These are phyloP conservation scores for Abrostola tripartita DNA, from an alignment of 2,888 invertebrate genomes.

Conservation along the genomic window DNA sequence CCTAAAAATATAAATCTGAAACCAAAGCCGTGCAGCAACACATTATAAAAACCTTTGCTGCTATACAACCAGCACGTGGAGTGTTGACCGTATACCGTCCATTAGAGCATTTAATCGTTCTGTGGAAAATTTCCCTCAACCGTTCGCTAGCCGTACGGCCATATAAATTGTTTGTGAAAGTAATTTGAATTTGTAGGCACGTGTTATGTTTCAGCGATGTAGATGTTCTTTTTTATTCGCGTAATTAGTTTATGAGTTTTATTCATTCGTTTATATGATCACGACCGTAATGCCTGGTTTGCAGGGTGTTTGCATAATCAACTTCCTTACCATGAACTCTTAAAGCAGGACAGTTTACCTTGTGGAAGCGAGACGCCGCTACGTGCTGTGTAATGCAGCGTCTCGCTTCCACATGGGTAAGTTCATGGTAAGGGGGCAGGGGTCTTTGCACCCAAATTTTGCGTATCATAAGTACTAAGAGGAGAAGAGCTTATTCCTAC, in stretches of 20 bases:
- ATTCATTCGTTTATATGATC: too few relatives aligned
- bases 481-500: too few relatives aligned
- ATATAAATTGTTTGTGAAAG: conserved; percentile 8
- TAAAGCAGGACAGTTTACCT: too few relatives aligned
- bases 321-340: too few relatives aligned
- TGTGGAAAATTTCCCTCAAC: conserved; percentile 12
- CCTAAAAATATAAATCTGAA: background rate
- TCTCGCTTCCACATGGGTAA: too few relatives aligned
- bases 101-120: conserved; percentile 27
- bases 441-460: too few relatives aligned
- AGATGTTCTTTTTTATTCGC: background rate
- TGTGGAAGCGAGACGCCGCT: too few relatives aligned
- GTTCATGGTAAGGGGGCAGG: too few relatives aligned
- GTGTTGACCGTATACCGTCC: conserved; percentile 18
- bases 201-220: background rate
- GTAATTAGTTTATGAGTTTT: conserved; percentile 1
- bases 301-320: too few relatives aligned
- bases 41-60: conserved; percentile 11
- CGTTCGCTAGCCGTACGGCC: background rate
- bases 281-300: too few relatives aligned
- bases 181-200: conserved; percentile 8
- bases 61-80: conserved; percentile 6
- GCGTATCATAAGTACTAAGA: too few relatives aligned
- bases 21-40: background rate
- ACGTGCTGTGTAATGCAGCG: too few relatives aligned